These are phyloP conservation scores for Proteles cristata DNA, from an alignment of 2,113 vertebrate species.

Conservation along the genomic window DNA sequence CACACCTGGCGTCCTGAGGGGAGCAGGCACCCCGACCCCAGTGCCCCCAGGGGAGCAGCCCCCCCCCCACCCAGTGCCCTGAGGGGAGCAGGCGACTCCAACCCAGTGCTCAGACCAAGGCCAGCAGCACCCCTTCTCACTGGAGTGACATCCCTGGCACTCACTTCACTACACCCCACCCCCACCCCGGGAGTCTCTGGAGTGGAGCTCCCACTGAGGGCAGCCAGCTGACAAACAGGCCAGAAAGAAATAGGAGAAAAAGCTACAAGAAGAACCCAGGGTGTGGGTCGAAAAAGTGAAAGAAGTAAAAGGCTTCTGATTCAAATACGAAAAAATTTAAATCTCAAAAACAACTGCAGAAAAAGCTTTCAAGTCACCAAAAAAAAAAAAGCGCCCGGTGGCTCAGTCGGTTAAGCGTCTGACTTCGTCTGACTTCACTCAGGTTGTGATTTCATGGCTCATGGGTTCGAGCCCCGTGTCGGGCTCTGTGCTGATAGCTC, in stretches of 20 bases:
- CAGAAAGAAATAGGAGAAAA: not conserved
- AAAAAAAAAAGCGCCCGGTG: too few relatives aligned
- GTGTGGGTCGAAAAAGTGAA: not conserved
- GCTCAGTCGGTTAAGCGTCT: too few relatives aligned
- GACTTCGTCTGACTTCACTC: too few relatives aligned
- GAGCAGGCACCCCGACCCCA: too few relatives aligned
- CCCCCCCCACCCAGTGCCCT: too few relatives aligned
- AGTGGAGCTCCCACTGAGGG: not conserved
- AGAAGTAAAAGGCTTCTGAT: not conserved
- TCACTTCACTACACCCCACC: rapidly evolving
- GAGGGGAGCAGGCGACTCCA: too few relatives aligned
- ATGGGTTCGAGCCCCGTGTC: too few relatives aligned
- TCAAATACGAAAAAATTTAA: not conserved
- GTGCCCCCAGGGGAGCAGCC: too few relatives aligned
- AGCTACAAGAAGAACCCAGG: not conserved
- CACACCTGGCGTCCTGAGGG: too few relatives aligned
- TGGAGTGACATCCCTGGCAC: not conserved
- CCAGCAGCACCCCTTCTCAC: not conserved
- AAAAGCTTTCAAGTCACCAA: not conserved
- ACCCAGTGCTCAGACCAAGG: too few relatives aligned
- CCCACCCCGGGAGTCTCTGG: not conserved
- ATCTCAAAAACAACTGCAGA: not conserved
- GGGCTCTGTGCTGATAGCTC: too few relatives aligned
- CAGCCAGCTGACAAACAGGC: not conserved
- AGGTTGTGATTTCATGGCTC: too few relatives aligned